A percentile compares a stretch with the other conserved stretches of the same genome.
These are phyloP conservation scores for Odobenus rosmarus DNA, from an alignment of 2,113 vertebrate genomes.

Conservation along the genomic window DNA sequence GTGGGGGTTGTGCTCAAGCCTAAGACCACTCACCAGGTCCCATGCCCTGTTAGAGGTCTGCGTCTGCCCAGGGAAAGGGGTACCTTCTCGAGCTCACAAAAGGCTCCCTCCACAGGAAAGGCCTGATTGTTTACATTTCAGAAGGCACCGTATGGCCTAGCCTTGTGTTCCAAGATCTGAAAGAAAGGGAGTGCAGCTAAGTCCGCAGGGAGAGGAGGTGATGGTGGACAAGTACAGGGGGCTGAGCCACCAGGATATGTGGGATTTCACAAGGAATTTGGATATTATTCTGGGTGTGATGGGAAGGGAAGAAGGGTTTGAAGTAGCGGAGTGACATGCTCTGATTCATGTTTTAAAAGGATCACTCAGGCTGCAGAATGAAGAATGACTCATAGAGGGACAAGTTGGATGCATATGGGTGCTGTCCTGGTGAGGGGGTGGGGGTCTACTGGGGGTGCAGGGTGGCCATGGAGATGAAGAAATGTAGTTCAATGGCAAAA, in stretches of 20 bases:
- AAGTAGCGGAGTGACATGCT: neutral
- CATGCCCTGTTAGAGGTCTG: neutral
- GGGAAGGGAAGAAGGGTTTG: neutral
- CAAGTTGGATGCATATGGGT: fast-evolving
- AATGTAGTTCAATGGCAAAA: neutral
- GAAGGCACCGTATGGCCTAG: neutral
- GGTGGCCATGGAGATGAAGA: neutral
- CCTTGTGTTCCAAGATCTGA: neutral
- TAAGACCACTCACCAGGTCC: neutral
- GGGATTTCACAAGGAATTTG: neutral
- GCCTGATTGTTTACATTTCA: neutral
- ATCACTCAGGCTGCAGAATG: neutral
- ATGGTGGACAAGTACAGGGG: neutral
- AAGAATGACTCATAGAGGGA: neutral
- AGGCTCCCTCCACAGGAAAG: neutral
- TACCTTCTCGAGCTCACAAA: neutral
- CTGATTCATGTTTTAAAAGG: neutral
- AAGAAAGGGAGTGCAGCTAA: neutral
- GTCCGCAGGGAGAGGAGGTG: neutral
- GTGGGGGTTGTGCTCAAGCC: neutral
- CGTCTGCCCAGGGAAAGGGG: neutral
- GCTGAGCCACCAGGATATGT: neutral
- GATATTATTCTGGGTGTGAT: neutral
- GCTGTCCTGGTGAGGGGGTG: neutral
- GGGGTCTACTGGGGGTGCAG: neutral